Evolutionary conservation across 2,113 vertebrate species (phyloP).

Genomic region (Melanostigma gelatinosum): DNA sequence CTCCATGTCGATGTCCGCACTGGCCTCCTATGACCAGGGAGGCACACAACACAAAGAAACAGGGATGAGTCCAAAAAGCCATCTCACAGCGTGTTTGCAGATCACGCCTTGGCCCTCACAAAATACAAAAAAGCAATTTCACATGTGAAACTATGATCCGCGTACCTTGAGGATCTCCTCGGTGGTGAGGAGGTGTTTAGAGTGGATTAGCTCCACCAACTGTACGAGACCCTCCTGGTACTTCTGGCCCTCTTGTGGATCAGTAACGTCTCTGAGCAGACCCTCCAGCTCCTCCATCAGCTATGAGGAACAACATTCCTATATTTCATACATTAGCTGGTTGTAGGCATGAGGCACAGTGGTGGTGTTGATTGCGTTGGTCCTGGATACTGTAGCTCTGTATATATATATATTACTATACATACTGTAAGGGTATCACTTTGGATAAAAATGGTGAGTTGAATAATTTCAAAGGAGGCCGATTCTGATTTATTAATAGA

Average conservation of each 20-base stretch:
- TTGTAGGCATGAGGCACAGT: not conserved
- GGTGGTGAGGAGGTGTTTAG: constrained; percentile 83
- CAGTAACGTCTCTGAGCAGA: constrained; percentile 78
- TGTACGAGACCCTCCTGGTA: constrained; percentile 81
- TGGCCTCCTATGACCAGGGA: constrained; percentile 80
- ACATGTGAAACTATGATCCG: not conserved
- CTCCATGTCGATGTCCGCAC: constrained; percentile 82
- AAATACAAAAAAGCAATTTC: not conserved
- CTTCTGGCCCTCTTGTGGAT: constrained; percentile 51
- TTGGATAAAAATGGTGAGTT: no score
- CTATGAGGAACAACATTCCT: constrained; percentile 66
- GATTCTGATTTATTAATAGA: no score
- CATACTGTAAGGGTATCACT: no score
- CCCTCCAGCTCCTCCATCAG: constrained; percentile 87
- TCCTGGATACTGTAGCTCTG: not conserved
- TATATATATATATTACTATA: no score
- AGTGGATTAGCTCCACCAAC: constrained; percentile 84
- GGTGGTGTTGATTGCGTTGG: not conserved
- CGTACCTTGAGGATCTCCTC: constrained; percentile 88
- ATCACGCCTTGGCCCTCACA: not conserved
- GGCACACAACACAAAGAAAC: not conserved
- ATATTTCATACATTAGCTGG: not conserved
- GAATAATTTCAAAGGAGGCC: no score
- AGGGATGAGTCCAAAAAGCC: not conserved
- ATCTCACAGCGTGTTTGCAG: not conserved